Evolutionary conservation across 2,797 vertebrate genomes (phyloP).

Genomic region (Semotilus atromaculatus): DNA sequence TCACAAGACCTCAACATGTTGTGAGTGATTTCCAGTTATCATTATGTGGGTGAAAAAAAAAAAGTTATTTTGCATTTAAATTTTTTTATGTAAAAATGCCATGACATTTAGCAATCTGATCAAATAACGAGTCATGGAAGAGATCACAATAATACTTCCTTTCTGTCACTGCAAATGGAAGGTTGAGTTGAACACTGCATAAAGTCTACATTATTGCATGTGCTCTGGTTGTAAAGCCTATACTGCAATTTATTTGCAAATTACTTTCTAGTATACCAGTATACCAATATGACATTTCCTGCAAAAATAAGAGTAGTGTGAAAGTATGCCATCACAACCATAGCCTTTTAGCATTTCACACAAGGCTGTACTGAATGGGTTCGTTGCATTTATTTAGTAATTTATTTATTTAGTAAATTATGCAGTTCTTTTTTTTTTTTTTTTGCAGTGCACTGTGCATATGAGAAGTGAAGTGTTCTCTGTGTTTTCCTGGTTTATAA

Average conservation of each 20-base stretch:
- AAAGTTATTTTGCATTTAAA: background rate
- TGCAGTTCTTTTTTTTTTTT: background rate
- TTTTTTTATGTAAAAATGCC: background rate
- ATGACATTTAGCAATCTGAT: background rate
- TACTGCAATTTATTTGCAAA: background rate
- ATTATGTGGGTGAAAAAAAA: background rate
- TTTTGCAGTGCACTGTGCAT: background rate
- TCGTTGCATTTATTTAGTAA: background rate
- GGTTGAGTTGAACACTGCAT: background rate
- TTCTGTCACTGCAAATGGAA: background rate
- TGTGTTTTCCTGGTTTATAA: background rate
- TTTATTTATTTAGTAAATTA: background rate
- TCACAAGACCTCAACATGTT: background rate
- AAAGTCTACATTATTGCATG: background rate
- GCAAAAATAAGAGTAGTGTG: background rate
- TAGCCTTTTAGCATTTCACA: background rate
- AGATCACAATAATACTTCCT: no score
- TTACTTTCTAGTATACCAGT: background rate
- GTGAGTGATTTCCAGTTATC: background rate
- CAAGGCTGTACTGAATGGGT: background rate
- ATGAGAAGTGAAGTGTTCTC: background rate
- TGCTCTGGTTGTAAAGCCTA: background rate
- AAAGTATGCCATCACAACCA: background rate
- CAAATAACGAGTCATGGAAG: background rate
- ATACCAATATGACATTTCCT: background rate